These are phyloP conservation scores for Valencia hispanica DNA, from an alignment of 2,797 vertebrate species.

Conservation along the genomic window DNA sequence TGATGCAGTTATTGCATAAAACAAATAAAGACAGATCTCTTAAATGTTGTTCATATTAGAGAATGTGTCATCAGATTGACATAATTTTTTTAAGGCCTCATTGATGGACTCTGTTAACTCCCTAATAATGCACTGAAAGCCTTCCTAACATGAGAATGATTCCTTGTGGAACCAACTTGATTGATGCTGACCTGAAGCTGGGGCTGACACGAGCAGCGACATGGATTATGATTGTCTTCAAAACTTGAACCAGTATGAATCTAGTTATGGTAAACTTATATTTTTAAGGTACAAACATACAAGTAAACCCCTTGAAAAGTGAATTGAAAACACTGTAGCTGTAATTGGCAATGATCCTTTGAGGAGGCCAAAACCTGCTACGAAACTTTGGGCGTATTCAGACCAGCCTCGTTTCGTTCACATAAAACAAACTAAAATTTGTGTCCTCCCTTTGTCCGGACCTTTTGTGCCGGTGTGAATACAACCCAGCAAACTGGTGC, in stretches of 20 bases:
- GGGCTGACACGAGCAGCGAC: background rate
- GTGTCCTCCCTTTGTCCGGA: no score
- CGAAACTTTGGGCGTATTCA: no score
- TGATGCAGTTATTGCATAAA: conserved; percentile 4
- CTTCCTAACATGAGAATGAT: background rate
- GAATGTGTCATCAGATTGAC: background rate
- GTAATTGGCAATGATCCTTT: background rate
- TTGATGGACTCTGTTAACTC: background rate
- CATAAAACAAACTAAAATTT: no score
- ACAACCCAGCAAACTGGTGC: no score
- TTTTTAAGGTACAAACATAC: background rate
- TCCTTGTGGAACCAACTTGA: background rate
- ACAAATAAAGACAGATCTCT: background rate
- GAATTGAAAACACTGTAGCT: background rate
- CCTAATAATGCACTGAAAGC: background rate
- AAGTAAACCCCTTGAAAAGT: background rate
- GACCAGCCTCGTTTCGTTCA: no score
- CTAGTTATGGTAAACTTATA: background rate
- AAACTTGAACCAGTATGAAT: background rate
- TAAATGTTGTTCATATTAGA: background rate
- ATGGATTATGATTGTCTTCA: background rate
- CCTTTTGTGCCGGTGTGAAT: no score
- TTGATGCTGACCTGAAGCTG: background rate
- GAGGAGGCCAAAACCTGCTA: background rate
- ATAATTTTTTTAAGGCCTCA: background rate